These are phyloP conservation scores for Alouatta palliata DNA, from an alignment of 2,113 vertebrate species.

Conservation along the genomic window DNA sequence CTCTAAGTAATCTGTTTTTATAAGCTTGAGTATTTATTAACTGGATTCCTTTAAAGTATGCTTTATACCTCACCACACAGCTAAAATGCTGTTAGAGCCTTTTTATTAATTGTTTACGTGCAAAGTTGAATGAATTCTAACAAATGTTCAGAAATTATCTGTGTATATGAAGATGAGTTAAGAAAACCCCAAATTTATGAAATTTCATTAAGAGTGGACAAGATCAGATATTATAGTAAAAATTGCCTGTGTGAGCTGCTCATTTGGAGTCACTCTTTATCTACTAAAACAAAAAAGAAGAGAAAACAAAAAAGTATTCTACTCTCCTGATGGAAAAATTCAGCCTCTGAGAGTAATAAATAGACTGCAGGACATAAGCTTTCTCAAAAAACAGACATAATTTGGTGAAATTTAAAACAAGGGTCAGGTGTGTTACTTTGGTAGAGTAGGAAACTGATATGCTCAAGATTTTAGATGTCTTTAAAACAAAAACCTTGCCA, in stretches of 20 bases:
- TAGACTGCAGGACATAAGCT: not conserved
- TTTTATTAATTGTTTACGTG: not conserved
- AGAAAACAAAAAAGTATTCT: not conserved
- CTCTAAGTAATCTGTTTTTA: not conserved
- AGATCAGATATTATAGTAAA: not conserved
- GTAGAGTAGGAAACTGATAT: not conserved
- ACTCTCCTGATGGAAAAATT: not conserved
- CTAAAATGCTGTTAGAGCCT: not conserved
- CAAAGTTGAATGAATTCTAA: not conserved
- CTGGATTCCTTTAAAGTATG: not conserved
- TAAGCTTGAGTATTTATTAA: not conserved
- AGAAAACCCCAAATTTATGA: conserved; percentile 12
- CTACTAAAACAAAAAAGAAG: not conserved
- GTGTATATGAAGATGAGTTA: not conserved
- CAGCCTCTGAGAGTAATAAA: not conserved
- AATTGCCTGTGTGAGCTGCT: not conserved
- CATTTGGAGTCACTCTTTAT: not conserved
- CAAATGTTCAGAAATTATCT: not conserved
- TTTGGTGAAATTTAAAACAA: conserved; percentile 46
- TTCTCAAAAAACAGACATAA: not conserved
- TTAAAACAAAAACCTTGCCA: conserved; percentile 3
- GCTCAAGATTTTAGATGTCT: conserved; percentile 2
- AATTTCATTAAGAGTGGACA: conserved; percentile 29
- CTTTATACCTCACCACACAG: not conserved
- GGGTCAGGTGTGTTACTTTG: not conserved